Evolutionary conservation across 2,797 vertebrate species (phyloP).

Genomic region (Hybognathus amarus): DNA sequence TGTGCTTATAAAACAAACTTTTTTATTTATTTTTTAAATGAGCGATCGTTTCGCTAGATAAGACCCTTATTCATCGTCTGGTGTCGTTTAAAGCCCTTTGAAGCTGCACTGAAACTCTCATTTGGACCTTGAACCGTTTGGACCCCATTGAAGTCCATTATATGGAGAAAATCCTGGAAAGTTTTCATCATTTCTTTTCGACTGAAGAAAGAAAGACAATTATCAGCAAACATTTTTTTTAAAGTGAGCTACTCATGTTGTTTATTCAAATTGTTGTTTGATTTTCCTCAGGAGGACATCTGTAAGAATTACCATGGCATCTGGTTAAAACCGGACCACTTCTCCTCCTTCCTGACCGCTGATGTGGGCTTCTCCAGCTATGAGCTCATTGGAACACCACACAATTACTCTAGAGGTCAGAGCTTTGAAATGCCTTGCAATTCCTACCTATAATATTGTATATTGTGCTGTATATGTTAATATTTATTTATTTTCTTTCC

Average conservation of each 20-base stretch:
- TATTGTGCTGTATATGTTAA: background rate
- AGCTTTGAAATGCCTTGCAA: background rate
- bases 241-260: background rate
- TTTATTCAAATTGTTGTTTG: conserved; percentile 10
- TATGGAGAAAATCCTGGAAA: too few species aligned
- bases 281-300: conserved; percentile 80
- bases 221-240: too few species aligned
- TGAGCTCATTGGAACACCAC: conserved; percentile 85
- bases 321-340: conserved; percentile 87
- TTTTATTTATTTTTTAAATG: too few species aligned
- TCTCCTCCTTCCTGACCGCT: conserved; percentile 83
- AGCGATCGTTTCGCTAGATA: too few species aligned
- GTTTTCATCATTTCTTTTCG: too few species aligned
- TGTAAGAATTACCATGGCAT: conserved; percentile 86
- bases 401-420: conserved; percentile 84
- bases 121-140: too few species aligned
- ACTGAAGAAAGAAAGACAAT: too few species aligned
- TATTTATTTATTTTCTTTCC: background rate
- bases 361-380: conserved; percentile 90
- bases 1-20: too few species aligned
- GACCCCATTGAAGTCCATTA: too few species aligned
- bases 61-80: too few species aligned
- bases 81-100: too few species aligned
- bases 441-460: background rate
- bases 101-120: too few species aligned